Percentiles rank a stretch among this genome's conserved stretches.
Conservation (phyloP, 2,888 invertebrate species). For the Dendrolimus pini region DNA sequence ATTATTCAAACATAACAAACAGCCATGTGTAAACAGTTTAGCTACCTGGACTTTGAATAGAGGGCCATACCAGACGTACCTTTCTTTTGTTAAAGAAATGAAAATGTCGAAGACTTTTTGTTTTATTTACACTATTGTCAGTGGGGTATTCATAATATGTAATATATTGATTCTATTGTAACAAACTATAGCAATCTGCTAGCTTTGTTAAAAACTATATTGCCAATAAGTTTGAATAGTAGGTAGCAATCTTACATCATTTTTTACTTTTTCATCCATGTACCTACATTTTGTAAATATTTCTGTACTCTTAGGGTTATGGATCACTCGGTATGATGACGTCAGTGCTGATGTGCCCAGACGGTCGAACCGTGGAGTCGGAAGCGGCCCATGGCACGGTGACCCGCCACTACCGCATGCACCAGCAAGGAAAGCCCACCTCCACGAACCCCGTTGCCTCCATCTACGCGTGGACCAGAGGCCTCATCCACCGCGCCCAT, state of each 20-base stretch:
- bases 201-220: too few relatives aligned
- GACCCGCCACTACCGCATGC: constrained; percentile 91
- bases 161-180: too few relatives aligned
- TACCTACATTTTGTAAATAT: too few relatives aligned
- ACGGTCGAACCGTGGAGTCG: constrained; percentile 88
- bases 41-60: background rate
- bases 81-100: background rate
- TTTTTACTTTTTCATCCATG: too few relatives aligned
- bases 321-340: constrained; percentile 95
- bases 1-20: background rate
- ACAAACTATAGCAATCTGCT: too few relatives aligned
- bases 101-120: background rate
- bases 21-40: background rate
- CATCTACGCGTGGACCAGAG: constrained; percentile 94
- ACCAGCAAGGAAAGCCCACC: constrained; percentile 90
- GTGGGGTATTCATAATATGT: too few relatives aligned
- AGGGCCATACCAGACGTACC: background rate
- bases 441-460: constrained; percentile 95
- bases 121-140: background rate
- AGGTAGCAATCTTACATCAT: too few relatives aligned
- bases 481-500: constrained; percentile 88
- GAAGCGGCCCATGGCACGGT: constrained; percentile 96
- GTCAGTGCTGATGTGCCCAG: constrained; percentile 92
- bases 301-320: constrained; percentile 61
- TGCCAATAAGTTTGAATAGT: too few relatives aligned